Percentiles rank a stretch among this genome's conserved stretches.
phyloP scores from a whole-genome alignment of 2,113 vertebrate genomes.

The Brienomyrus brachyistius region DNA sequence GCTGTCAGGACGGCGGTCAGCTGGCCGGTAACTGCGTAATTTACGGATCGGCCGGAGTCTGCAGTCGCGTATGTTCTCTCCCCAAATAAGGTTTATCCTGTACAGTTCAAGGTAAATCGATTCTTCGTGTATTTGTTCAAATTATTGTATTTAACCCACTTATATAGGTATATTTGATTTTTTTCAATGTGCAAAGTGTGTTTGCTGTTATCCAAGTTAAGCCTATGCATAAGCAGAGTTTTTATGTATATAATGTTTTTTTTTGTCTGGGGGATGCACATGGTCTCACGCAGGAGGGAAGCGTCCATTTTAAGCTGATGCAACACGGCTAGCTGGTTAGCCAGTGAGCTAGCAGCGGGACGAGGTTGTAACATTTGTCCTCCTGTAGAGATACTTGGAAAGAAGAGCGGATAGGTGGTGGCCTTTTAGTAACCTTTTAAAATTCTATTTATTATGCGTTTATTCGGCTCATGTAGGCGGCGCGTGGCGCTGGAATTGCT shows the following conservation, averaged over 20 bases:
- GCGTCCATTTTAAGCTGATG: constrained; percentile 19
- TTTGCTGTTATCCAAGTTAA: neutral
- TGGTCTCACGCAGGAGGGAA: neutral
- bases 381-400: neutral
- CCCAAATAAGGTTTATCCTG: neutral
- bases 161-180: neutral
- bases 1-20: neutral
- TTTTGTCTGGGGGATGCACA: neutral
- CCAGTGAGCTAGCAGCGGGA: neutral
- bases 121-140: neutral
- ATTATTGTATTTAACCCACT: neutral
- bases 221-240: neutral
- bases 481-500: neutral
- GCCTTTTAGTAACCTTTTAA: neutral
- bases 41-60: neutral
- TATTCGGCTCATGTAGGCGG: neutral
- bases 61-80: neutral
- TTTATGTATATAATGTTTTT: neutral
- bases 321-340: neutral
- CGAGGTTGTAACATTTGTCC: neutral
- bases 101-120: neutral
- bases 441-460: neutral
- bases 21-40: neutral
- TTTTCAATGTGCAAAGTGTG: neutral
- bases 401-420: neutral